Conservation (phyloP, 2,113 vertebrate genomes). For the Furnarius figulus region DNA sequence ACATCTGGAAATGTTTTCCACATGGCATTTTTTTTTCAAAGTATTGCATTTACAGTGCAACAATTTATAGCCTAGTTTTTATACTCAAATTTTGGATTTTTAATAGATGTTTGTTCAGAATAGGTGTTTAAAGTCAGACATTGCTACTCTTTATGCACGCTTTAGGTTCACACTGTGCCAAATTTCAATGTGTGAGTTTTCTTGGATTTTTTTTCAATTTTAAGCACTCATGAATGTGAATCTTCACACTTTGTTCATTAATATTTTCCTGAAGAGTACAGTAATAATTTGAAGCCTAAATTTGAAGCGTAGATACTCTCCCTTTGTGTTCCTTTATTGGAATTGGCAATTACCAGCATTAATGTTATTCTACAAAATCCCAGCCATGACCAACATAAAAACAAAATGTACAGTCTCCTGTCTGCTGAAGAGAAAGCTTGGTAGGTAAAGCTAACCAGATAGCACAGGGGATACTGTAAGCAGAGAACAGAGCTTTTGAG, state of each 20-base stretch:
- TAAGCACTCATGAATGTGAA: conserved; percentile 65
- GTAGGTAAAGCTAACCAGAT: background rate
- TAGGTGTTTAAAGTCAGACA: conserved; percentile 38
- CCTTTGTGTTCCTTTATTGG: background rate
- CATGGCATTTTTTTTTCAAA: conserved; percentile 67
- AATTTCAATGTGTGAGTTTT: conserved; percentile 37
- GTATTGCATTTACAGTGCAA: conserved; percentile 70
- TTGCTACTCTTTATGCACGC: background rate
- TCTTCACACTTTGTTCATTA: conserved; percentile 21
- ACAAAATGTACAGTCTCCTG: background rate
- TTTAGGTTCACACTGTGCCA: conserved; percentile 71
- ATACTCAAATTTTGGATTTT: conserved; percentile 68
- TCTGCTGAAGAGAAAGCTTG: background rate
- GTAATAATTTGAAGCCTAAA: background rate
- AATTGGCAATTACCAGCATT: conserved; percentile 14
- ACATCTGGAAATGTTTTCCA: conserved; percentile 68
- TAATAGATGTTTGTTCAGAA: conserved; percentile 57
- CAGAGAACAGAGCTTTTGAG: background rate
- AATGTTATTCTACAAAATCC: background rate
- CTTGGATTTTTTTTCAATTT: conserved; percentile 6
- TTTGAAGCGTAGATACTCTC: background rate
- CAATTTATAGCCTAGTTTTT: conserved; percentile 75
- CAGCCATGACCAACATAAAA: background rate
- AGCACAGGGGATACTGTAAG: background rate
- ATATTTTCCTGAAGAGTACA: conserved; percentile 1